Evolutionary conservation across 2,113 vertebrate species (phyloP).

Genomic region (Prietella phreatophila): DNA sequence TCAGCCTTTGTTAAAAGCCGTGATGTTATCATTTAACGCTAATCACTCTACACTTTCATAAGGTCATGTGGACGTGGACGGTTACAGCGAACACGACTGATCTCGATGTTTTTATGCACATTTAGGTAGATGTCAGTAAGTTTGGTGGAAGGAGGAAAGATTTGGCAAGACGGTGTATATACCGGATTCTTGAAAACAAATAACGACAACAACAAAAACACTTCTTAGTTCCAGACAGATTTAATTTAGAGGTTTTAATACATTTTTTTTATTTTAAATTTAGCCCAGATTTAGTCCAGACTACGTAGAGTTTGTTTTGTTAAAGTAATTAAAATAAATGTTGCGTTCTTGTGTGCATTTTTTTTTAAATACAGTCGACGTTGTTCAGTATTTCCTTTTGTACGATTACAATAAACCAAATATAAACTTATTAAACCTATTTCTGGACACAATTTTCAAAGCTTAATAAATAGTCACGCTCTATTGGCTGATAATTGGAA

Average conservation of each 20-base stretch:
- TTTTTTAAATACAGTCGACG: too few species aligned
- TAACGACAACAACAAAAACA: neutral
- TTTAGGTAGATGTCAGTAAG: neutral
- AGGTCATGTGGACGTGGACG: neutral
- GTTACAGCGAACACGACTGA: neutral
- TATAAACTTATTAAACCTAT: too few species aligned
- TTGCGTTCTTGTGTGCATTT: too few species aligned
- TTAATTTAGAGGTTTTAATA: neutral
- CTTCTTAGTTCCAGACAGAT: neutral
- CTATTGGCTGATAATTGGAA: too few species aligned
- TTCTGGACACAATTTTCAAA: too few species aligned
- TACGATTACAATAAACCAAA: too few species aligned
- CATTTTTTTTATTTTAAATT: neutral
- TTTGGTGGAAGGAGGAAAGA: neutral
- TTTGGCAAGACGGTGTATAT: neutral
- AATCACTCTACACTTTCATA: neutral
- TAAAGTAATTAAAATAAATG: too few species aligned
- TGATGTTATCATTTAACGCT: neutral
- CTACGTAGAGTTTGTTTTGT: too few species aligned
- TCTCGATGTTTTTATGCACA: neutral
- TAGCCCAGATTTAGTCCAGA: too few species aligned
- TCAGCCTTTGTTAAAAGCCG: neutral
- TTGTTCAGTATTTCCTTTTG: too few species aligned
- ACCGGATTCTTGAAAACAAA: too few species aligned
- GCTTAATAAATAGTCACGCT: too few species aligned